Conservation (phyloP, 2,113 vertebrate genomes). For the Marmota flaviventris region DNA sequence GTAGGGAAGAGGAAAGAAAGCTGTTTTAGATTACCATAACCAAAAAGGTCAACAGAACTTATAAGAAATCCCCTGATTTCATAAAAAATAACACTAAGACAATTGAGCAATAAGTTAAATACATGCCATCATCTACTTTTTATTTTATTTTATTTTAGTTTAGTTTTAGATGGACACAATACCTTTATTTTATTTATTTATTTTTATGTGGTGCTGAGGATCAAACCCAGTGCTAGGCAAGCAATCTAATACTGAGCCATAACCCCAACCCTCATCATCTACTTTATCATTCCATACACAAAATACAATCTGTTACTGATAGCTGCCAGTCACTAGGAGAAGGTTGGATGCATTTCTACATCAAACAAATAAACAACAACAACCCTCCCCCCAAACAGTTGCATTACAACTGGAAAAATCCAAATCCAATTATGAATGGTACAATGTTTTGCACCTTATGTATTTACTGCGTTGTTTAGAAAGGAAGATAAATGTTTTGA, state of each 20-base stretch:
- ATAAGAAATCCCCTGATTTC: not conserved
- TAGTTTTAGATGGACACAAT: no score
- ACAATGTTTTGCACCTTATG: accelerated
- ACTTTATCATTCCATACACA: not conserved
- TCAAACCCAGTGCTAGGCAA: no score
- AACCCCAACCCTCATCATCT: not conserved
- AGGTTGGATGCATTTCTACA: not conserved
- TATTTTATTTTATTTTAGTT: no score
- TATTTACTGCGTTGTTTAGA: not conserved
- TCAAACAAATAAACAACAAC: not conserved
- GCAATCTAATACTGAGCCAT: no score
- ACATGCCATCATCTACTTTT: not conserved
- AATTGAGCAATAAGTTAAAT: not conserved
- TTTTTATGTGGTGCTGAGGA: no score
- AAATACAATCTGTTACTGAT: not conserved
- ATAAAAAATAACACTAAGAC: not conserved
- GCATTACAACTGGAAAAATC: not conserved
- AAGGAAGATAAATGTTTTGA: not conserved
- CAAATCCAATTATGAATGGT: not conserved
- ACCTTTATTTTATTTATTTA: no score
- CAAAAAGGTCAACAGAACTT: not conserved
- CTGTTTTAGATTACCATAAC: not conserved
- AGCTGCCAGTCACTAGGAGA: not conserved
- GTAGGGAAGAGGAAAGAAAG: not conserved
- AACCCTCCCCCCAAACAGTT: not conserved